A percentile compares a stretch with the other conserved stretches of the same genome.
These are phyloP conservation scores for Heliconius ismenius DNA, from an alignment of 2,888 invertebrate genomes.

Conservation along the genomic window DNA sequence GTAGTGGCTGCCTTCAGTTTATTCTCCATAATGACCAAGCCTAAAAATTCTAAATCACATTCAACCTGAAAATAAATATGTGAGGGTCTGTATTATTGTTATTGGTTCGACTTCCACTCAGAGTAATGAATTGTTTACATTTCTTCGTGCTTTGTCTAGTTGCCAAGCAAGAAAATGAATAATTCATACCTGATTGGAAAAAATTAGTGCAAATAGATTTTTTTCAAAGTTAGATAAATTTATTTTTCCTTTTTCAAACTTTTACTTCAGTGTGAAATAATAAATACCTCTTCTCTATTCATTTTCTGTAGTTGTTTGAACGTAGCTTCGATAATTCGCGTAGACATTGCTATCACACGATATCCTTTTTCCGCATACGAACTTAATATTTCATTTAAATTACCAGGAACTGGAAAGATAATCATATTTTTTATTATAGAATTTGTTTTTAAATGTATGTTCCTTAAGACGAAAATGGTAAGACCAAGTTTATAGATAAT, in stretches of 20 bases:
- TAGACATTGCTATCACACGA: slow-evolving; percentile 94
- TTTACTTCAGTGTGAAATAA: neutral
- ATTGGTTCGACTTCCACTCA: neutral
- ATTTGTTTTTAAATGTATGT: too few relatives aligned
- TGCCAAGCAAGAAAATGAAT: too few relatives aligned
- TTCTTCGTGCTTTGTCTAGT: neutral
- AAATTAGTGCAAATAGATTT: too few relatives aligned
- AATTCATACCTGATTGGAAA: too few relatives aligned
- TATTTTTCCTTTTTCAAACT: neutral
- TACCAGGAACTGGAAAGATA: slow-evolving; percentile 85
- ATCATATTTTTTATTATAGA: neutral
- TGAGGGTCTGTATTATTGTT: too few relatives aligned
- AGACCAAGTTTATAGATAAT: too few relatives aligned
- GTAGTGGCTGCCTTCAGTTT: slow-evolving; percentile 94
- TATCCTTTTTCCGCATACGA: slow-evolving; percentile 95
- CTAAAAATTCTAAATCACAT: slow-evolving; percentile 89
- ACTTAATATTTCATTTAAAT: slow-evolving; percentile 89
- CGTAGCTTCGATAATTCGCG: slow-evolving; percentile 86
- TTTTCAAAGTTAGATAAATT: too few relatives aligned
- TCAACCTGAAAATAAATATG: slow-evolving; percentile 82
- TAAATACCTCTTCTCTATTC: slow-evolving; percentile 83
- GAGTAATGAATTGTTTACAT: neutral
- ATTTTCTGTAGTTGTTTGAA: slow-evolving; percentile 88
- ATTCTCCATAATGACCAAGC: slow-evolving; percentile 97
- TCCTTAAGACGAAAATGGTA: too few relatives aligned